phyloP scores from a whole-genome alignment of 1,140 invertebrate species.

The Diachasmimorpha longicaudata region DNA sequence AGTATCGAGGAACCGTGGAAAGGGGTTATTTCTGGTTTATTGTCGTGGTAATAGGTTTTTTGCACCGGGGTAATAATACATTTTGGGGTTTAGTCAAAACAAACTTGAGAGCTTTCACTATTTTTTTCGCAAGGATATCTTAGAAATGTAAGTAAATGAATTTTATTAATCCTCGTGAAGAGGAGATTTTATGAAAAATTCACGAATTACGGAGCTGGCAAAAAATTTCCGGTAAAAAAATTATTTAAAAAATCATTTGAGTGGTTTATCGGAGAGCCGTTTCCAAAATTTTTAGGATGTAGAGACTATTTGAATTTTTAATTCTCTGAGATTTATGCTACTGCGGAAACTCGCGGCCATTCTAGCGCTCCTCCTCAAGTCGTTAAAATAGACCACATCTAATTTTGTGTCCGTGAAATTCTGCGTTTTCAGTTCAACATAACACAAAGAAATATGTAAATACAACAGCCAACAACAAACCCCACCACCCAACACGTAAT shows the following conservation, averaged over 20 bases:
- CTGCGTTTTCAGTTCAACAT: constrained; percentile 45
- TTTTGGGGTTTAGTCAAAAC: background rate
- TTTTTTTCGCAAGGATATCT: too few species aligned
- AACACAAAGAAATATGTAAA: constrained; percentile 31
- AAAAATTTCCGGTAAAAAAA: too few species aligned
- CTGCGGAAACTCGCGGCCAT: constrained; percentile 42
- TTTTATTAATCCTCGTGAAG: too few species aligned
- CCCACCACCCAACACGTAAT: too few species aligned
- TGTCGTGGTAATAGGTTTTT: background rate
- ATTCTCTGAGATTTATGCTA: background rate
- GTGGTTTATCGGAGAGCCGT: too few species aligned
- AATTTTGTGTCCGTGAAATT: constrained; percentile 61
- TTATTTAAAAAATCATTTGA: too few species aligned
- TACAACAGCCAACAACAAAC: background rate
- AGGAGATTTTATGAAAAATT: too few species aligned
- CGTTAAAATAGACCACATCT: constrained; percentile 58
- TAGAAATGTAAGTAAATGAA: too few species aligned
- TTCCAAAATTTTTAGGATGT: too few species aligned
- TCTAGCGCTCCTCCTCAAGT: constrained; percentile 41
- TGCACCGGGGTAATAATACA: constrained; percentile 24
- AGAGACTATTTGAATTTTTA: background rate
- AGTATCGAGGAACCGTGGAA: background rate
- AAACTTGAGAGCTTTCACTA: background rate
- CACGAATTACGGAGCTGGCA: too few species aligned
- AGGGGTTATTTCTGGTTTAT: background rate